Percentiles rank a stretch among this genome's conserved stretches.
Conservation (phyloP, 1,140 invertebrate species). For the Drosophila repleta region DNA sequence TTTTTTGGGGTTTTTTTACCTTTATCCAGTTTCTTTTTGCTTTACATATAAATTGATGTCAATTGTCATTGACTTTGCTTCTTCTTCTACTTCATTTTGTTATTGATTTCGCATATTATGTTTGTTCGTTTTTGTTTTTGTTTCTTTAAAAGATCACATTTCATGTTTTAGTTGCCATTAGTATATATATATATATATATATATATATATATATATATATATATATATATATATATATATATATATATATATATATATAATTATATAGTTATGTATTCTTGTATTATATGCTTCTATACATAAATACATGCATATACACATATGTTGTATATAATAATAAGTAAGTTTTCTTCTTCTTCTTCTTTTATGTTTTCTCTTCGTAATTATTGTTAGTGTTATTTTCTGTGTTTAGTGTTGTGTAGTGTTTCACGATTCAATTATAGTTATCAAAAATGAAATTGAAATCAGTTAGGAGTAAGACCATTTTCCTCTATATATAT, state of each 20-base stretch:
- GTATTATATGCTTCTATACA: conserved; percentile 69
- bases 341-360: conserved; percentile 25
- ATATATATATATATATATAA: conserved; percentile 15
- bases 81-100: conserved; percentile 19
- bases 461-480: conserved; percentile 41
- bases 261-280: conserved; percentile 46
- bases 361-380: conserved; percentile 46
- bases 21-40: conserved; percentile 50
- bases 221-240: conserved; percentile 23
- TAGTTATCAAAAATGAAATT: conserved; percentile 55
- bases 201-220: conserved; percentile 64
- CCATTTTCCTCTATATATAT: conserved; percentile 3
- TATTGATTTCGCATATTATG: conserved; percentile 61
- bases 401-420: conserved; percentile 32
- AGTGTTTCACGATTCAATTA: conserved; percentile 44
- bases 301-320: conserved; percentile 74
- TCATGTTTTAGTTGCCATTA: conserved; percentile 82
- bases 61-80: conserved; percentile 16
- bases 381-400: conserved; percentile 49
- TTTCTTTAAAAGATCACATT: conserved; percentile 84
- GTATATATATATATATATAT: conserved; percentile 70
- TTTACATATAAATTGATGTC: conserved; percentile 50
- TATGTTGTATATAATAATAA: conserved; percentile 69
- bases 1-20: conserved; percentile 30
- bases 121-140: conserved; percentile 53